Percentiles rank a stretch among this genome's conserved stretches.
Evolutionary conservation across 2,888 invertebrate genomes (phyloP).

Genomic region (Drosophila falleni): DNA sequence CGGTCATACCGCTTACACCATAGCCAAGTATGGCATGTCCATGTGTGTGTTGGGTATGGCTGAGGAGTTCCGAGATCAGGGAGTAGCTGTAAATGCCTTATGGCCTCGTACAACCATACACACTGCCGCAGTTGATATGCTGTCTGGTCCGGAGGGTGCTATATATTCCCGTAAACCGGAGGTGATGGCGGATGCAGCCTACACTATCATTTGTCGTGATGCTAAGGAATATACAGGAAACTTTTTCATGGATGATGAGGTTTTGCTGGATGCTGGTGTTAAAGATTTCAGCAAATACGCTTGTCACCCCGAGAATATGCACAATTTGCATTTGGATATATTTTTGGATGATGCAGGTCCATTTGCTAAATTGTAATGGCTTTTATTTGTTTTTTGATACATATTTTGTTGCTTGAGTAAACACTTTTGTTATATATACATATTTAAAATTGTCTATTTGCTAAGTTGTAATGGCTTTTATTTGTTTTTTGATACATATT

Average conservation of each 20-base stretch:
- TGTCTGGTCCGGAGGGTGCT: conserved; percentile 87
- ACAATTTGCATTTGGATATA: conserved; percentile 92
- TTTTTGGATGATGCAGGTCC: conserved; percentile 88
- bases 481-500: not conserved
- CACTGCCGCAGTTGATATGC: conserved; percentile 96
- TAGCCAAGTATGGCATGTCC: conserved; percentile 99
- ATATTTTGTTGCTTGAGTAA: not conserved
- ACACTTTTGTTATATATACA: no score
- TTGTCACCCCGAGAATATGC: conserved; percentile 89
- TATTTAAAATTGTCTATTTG: conserved; percentile 45
- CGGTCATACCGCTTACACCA: conserved; percentile 97
- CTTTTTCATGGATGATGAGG: conserved; percentile 96
- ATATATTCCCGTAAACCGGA: conserved; percentile 82
- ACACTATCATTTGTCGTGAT: conserved; percentile 87
- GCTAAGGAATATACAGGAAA: conserved; percentile 93
- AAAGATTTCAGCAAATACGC: conserved; percentile 94
- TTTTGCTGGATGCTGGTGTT: conserved; percentile 92
- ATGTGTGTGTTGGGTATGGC: conserved; percentile 99
- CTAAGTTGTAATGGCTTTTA: conserved; percentile 59
- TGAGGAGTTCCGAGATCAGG: conserved; percentile 93
- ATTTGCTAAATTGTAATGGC: conserved; percentile 63
- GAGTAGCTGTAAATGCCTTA: conserved; percentile 96
- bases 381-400: not conserved
- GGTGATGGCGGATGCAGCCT: conserved; percentile 85
- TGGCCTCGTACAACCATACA: conserved; percentile 97